These are phyloP conservation scores for Tenthredo livida DNA, from an alignment of 2,888 invertebrate species.

Conservation along the genomic window DNA sequence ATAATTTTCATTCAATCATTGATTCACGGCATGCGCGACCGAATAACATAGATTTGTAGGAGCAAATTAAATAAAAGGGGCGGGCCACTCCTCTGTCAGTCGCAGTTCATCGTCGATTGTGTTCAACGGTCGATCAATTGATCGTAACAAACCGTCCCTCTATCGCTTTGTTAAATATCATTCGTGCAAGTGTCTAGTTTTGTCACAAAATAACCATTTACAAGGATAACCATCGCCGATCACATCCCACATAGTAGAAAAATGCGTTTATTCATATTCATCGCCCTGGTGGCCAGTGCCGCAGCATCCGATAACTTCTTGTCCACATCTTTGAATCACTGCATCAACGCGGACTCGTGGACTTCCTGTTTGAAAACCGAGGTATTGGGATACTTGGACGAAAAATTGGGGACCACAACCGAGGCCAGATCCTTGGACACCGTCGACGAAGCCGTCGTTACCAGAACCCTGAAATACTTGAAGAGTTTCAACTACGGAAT, in stretches of 20 bases:
- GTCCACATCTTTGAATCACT: constrained; percentile 81
- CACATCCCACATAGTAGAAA: not conserved
- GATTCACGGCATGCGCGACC: constrained; percentile 77
- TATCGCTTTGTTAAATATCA: not conserved
- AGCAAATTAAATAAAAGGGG: constrained; percentile 78
- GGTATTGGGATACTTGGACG: constrained; percentile 88
- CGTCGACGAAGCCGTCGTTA: constrained; percentile 86
- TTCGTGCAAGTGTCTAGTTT: constrained; percentile 22
- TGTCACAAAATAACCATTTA: not conserved
- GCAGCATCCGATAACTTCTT: constrained; percentile 70
- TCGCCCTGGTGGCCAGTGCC: constrained; percentile 81
- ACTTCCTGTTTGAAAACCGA: constrained; percentile 88
- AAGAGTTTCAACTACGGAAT: constrained; percentile 88
- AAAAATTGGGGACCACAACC: constrained; percentile 80
- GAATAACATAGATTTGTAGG: constrained; percentile 77
- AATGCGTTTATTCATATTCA: constrained; percentile 76
- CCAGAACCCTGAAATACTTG: constrained; percentile 85
- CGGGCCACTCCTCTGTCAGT: constrained; percentile 77
- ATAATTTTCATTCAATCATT: constrained; percentile 76
- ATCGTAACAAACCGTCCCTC: constrained; percentile 54
- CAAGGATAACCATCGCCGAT: not conserved
- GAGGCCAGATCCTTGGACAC: constrained; percentile 72
- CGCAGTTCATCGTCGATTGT: constrained; percentile 77
- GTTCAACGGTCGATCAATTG: constrained; percentile 67
- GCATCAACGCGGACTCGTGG: constrained; percentile 85